Evolutionary conservation across 2,888 invertebrate species (phyloP), one percentile per base, ranked within the genome.

Genomic region (Lochmaea crataegi): DNA sequence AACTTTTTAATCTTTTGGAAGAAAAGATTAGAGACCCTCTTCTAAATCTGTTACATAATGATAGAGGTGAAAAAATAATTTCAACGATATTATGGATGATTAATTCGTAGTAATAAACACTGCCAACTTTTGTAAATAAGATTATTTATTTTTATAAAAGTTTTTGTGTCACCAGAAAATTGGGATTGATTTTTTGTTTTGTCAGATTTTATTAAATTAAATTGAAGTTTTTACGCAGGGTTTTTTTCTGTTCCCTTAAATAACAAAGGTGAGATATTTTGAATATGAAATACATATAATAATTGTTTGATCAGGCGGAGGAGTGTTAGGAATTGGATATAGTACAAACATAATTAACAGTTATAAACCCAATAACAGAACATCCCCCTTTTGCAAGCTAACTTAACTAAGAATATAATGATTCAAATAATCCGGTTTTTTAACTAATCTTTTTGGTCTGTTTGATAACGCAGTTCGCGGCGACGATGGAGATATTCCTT

Each of bases 11-110:
- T 81, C 87, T 96, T 75, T 86, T 96, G 73, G 94, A 95, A 85
- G 92, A 94, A 82, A 96, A 96, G 88, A 96, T 96, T 79, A 91
- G 92, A 78, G 93, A 94, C 84, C 96, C 96, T 0, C 89, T 92
- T 73, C 87, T 94, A 64, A 93, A 94, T 87, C 85, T 95, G 57
- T 83, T 92, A 65, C 91, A 93, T 82, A 92, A 94, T 83, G 91
- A 92, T 70, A 92, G 92, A 82, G 94, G 94, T 22, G 92, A 91
- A 80, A 91, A 89, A 83, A 93, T 95, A 74, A 94, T 95, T 78
- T 89, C 91, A 74, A 93, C 93, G 12, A 94, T 95, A 79, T 90
- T 94, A 65, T 90, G 92, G 16, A 71, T 82, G 64, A 78, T 82
- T 18, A 77, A 77, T 73, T 63, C 74, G 12, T 73, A 65, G 65